Evolutionary conservation across 2,888 invertebrate genomes (phyloP), one percentile per base, ranked within the genome.

Genomic region (Plemyria rubiginata): DNA sequence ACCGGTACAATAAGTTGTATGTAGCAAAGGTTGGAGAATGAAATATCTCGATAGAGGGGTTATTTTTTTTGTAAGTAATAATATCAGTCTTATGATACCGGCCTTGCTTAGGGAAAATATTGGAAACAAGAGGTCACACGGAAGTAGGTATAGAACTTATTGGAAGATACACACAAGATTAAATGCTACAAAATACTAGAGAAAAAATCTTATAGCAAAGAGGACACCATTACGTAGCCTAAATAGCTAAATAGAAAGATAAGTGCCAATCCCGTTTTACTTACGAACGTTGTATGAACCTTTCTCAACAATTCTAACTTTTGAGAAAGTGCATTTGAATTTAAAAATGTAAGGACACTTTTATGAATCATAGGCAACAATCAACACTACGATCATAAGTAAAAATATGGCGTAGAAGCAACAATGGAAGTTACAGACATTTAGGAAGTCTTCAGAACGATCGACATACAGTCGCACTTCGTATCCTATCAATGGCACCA

Each of bases 401-500:
- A 65, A 57, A 71, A 52, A 60, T 61, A 54, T 16, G 64, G 52
- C 60, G 59, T 60, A 67, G 68, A 70, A 87, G 89, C 90, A 90
- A 89, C 87, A 86, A 88, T 90, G 90, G 90, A 91, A 92, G 89
- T 87, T 78, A 84, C 78, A 85, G 83, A 84, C 84, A 81, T 81
- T 80, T 85, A 74, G 81, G 80, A 85, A 85, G 84, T 79, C 74
- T 78, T 77, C 78, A 78, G 84, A 84, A 80, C 76, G 85, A 79
- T 80, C 85, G 77, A 80, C 85, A 79, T 80, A 65, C 36, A 84
- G 82, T 86, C 80, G 84, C 87, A 85, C 84, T 84, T 84, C 90
- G 85, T 92, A 90, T 85, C 79, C 91, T 92, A 92, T 88, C 91
- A 91, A 90, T 92, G 92, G 92, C 92, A 92, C 92, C 92, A 87